These are phyloP conservation scores for Hemicordylus capensis DNA, from an alignment of 2,113 vertebrate genomes.

Conservation along the genomic window DNA sequence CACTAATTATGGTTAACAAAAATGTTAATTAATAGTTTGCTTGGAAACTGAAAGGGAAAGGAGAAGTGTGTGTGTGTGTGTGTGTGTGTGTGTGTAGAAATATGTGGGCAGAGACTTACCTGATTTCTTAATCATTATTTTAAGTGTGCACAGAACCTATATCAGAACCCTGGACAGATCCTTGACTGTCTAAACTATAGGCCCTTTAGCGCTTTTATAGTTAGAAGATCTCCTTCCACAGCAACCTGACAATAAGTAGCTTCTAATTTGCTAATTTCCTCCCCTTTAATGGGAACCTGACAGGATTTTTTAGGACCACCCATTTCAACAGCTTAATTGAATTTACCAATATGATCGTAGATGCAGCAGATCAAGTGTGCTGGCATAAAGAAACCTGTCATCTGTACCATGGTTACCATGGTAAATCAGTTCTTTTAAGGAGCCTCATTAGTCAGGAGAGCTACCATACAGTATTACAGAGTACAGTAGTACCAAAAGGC, in stretches of 20 bases:
- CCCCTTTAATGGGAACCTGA: not conserved
- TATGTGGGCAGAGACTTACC: not conserved
- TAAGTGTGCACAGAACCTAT: not conserved
- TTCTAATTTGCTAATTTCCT: not conserved
- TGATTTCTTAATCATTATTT: not conserved
- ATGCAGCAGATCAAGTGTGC: not conserved
- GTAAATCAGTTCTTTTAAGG: slow-evolving; percentile 19
- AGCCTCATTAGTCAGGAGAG: slow-evolving; percentile 1
- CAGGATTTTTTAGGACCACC: not conserved
- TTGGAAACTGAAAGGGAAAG: not conserved
- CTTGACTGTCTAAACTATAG: not conserved
- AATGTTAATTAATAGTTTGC: too few relatives aligned
- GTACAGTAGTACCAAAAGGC: not conserved
- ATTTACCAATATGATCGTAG: slow-evolving; percentile 20
- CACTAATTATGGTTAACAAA: not conserved
- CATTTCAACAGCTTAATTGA: not conserved
- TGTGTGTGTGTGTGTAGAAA: not conserved
- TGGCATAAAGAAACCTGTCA: slow-evolving; percentile 1
- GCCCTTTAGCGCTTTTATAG: not conserved
- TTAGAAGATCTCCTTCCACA: not conserved
- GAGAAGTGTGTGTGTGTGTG: not conserved
- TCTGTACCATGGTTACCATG: slow-evolving; percentile 25
- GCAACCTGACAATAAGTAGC: not conserved
- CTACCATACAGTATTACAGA: not conserved
- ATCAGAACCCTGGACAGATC: slow-evolving; percentile 21